Evolutionary conservation across 2,113 vertebrate genomes (phyloP).

Genomic region (Steatornis caripensis): DNA sequence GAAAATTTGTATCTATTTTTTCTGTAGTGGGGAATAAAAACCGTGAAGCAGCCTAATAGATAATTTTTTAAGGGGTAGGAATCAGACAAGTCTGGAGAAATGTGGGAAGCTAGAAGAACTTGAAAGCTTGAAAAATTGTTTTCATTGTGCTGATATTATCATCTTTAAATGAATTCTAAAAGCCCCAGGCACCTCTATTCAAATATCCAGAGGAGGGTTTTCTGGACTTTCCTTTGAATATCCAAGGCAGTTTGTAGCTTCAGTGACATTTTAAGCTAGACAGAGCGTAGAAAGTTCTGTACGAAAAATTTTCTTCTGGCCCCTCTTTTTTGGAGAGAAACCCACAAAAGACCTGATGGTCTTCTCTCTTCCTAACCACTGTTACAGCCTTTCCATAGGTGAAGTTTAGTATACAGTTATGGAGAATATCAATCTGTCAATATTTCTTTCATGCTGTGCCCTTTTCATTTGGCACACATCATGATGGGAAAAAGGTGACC

Average conservation of each 20-base stretch:
- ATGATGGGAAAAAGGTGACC: background rate
- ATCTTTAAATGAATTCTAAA: background rate
- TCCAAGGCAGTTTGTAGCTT: background rate
- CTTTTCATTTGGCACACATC: background rate
- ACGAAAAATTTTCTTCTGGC: background rate
- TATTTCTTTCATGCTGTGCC: background rate
- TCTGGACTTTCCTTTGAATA: background rate
- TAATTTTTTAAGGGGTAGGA: background rate
- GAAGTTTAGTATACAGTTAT: background rate
- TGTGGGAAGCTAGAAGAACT: background rate
- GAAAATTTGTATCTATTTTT: background rate
- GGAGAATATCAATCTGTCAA: background rate
- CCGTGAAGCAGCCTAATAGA: background rate
- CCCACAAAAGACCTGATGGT: background rate
- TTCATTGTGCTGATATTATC: background rate
- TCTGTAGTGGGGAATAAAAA: background rate
- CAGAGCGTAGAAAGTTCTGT: background rate
- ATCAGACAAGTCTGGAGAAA: background rate
- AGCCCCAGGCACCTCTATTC: background rate
- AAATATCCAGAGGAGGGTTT: background rate
- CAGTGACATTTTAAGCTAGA: background rate
- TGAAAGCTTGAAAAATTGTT: background rate
- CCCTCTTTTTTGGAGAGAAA: background rate
- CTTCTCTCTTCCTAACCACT: background rate
- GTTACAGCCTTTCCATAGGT: background rate